Conservation (phyloP, 1,140 invertebrate species). For the Calycopis cecrops region DNA sequence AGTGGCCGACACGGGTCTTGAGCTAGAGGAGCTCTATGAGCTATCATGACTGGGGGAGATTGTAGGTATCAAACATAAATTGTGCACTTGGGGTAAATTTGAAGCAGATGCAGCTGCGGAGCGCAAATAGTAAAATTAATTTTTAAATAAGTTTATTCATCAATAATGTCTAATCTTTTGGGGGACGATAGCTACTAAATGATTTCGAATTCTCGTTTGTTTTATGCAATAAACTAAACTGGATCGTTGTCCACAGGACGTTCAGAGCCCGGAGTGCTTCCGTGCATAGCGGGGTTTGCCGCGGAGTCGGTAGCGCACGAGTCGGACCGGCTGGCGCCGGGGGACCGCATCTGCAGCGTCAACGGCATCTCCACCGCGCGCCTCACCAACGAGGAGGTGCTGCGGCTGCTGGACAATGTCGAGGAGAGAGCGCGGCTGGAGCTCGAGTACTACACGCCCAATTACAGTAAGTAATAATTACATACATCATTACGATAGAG, state of each 20-base stretch:
- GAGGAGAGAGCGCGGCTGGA: conserved; percentile 84
- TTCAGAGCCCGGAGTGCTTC: conserved; percentile 68
- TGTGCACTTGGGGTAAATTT: no score
- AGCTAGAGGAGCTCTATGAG: no score
- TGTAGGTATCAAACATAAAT: no score
- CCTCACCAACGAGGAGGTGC: conserved; percentile 87
- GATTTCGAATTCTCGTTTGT: not conserved
- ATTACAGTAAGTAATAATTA: conserved; percentile 77
- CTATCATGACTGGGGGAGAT: no score
- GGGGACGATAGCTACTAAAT: no score
- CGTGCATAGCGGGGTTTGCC: conserved; percentile 67
- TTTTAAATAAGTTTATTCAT: no score
- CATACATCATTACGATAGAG: no score
- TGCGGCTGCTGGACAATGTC: conserved; percentile 84
- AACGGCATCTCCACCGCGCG: conserved; percentile 86
- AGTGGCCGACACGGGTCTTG: no score
- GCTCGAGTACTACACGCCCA: conserved; percentile 88
- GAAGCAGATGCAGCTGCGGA: no score
- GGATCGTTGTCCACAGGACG: conserved; percentile 51
- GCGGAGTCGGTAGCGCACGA: conserved; percentile 67
- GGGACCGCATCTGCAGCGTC: conserved; percentile 86
- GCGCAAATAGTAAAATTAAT: no score
- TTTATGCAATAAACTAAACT: no score
- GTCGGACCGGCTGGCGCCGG: conserved; percentile 77
- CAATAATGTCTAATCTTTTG: no score